Conservation (phyloP, 2,113 vertebrate species). For the Dipodomys spectabilis region DNA sequence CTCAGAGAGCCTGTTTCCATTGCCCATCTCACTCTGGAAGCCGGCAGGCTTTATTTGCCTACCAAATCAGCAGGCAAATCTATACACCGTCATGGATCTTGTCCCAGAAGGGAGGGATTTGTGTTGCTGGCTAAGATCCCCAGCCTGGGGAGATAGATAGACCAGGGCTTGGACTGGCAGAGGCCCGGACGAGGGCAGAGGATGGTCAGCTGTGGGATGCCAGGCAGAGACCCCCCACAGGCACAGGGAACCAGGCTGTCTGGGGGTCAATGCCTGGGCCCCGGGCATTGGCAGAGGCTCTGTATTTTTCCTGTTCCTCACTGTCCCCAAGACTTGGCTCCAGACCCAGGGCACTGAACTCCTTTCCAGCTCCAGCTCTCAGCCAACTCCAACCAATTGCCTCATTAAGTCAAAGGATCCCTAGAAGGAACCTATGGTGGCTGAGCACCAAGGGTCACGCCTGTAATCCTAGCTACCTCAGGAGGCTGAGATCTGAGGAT, state of each 20-base stretch:
- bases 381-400: background rate
- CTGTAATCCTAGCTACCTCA: too few relatives aligned
- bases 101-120: background rate
- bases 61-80: constrained; percentile 65
- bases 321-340: background rate
- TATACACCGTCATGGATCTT: background rate
- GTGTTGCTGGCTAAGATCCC: background rate
- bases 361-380: background rate
- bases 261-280: background rate
- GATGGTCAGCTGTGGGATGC: background rate
- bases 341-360: background rate
- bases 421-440: too few relatives aligned
- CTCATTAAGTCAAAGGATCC: too few relatives aligned
- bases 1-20: background rate
- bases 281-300: background rate
- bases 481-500: too few relatives aligned
- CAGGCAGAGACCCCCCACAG: background rate
- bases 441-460: too few relatives aligned
- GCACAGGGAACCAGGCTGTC: background rate
- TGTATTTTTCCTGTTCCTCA: background rate
- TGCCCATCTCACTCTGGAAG: background rate
- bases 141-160: background rate
- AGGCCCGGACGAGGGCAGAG: background rate
- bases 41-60: constrained; percentile 56
- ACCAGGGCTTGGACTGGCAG: background rate